A percentile compares a stretch with the other conserved stretches of the same genome.
Conservation (phyloP, 2,888 invertebrate species). For the Buathra laborator region DNA sequence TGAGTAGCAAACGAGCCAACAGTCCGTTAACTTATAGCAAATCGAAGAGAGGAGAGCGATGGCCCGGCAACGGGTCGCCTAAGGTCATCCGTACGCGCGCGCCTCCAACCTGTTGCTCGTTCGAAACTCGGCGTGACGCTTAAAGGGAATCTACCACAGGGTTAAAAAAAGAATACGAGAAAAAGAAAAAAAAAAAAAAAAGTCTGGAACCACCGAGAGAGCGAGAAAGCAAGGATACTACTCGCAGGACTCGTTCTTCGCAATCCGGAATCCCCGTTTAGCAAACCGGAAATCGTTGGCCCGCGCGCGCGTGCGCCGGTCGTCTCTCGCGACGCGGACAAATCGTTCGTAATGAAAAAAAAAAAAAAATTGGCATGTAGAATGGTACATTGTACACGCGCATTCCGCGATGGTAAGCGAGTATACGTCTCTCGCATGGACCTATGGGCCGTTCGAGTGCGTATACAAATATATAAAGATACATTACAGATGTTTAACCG, state of each 20-base stretch:
- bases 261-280: slow-evolving; percentile 48
- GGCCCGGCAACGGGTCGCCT: slow-evolving; percentile 28
- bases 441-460: slow-evolving; percentile 7
- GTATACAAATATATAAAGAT: slow-evolving; percentile 29
- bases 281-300: slow-evolving; percentile 63
- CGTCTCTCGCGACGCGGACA: slow-evolving; percentile 44
- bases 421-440: slow-evolving; percentile 21
- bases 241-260: slow-evolving; percentile 22
- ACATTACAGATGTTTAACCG: slow-evolving; percentile 11
- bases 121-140: slow-evolving; percentile 3
- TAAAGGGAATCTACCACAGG: slow-evolving; percentile 16
- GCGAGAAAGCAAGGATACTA: neutral
- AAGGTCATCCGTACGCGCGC: slow-evolving; percentile 35
- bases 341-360: slow-evolving; percentile 24
- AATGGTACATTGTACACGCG: slow-evolving; percentile 50
- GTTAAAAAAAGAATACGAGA: slow-evolving; percentile 15
- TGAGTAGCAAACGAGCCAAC: neutral
- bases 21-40: neutral
- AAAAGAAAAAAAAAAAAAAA: neutral
- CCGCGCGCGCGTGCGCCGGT: slow-evolving; percentile 15
- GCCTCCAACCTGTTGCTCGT: slow-evolving; percentile 31
- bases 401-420: slow-evolving; percentile 32
- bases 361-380: slow-evolving; percentile 1
- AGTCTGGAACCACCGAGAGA: neutral
- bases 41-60: slow-evolving; percentile 29